A percentile compares a stretch with the other conserved stretches of the same genome.
These are phyloP conservation scores for Rhopilema esculentum DNA, from an alignment of 30 jellyfish, hydroid and myxozoan species.

Conservation along the genomic window DNA sequence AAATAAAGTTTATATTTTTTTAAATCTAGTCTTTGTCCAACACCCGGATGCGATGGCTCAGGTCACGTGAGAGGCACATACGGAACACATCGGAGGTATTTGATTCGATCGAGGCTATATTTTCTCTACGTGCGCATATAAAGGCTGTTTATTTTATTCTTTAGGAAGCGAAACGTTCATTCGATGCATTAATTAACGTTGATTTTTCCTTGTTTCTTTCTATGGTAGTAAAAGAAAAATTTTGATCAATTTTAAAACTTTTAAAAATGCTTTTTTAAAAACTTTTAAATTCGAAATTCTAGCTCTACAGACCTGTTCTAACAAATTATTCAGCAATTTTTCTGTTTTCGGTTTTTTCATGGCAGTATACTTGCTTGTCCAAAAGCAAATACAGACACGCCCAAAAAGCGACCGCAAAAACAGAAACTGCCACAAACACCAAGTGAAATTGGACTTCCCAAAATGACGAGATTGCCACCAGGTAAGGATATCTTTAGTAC, in stretches of 20 bases:
- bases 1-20: neutral
- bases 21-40: conserved; percentile 71
- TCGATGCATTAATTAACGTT: neutral
- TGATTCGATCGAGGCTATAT: neutral
- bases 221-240: neutral
- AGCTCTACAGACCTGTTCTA: too few species aligned
- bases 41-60: conserved; percentile 98
- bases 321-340: too few species aligned
- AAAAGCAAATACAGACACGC: conserved; percentile 61
- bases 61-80: conserved; percentile 88
- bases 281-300: too few species aligned
- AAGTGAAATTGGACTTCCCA: conserved; percentile 70
- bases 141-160: too few species aligned
- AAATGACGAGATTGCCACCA: conserved; percentile 73
- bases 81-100: conserved; percentile 93
- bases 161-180: too few species aligned
- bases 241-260: neutral
- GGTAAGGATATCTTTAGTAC: conserved; percentile 31
- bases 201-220: neutral
- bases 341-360: too few species aligned
- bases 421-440: conserved; percentile 42
- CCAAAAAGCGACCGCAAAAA: conserved; percentile 60
- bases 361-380: conserved; percentile 84
- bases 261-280: too few species aligned
- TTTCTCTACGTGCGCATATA: neutral